phyloP scores from a whole-genome alignment of 2,113 vertebrate genomes.

The Odocoileus hemionus region DNA sequence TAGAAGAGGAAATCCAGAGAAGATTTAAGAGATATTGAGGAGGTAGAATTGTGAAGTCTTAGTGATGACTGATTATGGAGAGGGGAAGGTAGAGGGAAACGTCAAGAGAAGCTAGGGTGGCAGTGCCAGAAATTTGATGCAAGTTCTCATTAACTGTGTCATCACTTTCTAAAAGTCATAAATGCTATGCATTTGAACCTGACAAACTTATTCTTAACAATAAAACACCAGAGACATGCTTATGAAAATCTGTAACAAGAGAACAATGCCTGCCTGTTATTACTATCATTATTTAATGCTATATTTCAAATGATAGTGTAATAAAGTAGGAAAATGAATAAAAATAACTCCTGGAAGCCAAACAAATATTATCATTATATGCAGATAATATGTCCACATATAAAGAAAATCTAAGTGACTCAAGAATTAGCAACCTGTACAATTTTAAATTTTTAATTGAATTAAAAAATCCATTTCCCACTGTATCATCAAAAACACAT shows the following conservation, averaged over 20 bases:
- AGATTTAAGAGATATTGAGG: neutral
- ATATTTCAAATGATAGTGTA: neutral
- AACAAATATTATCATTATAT: neutral
- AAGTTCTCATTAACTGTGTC: neutral
- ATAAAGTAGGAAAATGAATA: neutral
- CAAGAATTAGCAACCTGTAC: neutral
- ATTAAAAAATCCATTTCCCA: neutral
- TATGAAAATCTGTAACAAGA: neutral
- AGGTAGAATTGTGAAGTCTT: neutral
- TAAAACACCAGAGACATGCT: neutral
- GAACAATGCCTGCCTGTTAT: neutral
- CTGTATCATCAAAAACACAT: neutral
- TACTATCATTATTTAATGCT: neutral
- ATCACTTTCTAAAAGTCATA: neutral
- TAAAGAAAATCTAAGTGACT: neutral
- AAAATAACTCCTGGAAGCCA: neutral
- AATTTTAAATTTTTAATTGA: neutral
- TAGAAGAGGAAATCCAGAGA: neutral
- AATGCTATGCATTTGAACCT: conserved; percentile 2
- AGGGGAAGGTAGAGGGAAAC: neutral
- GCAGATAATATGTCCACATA: neutral
- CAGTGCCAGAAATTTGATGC: neutral
- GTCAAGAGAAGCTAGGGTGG: neutral
- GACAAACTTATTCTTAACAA: conserved; percentile 15
- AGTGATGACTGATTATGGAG: neutral